A percentile compares a stretch with the other conserved stretches of the same genome.
These are phyloP conservation scores for Ectemnius continuus DNA, from an alignment of 2,888 invertebrate genomes.

Conservation along the genomic window DNA sequence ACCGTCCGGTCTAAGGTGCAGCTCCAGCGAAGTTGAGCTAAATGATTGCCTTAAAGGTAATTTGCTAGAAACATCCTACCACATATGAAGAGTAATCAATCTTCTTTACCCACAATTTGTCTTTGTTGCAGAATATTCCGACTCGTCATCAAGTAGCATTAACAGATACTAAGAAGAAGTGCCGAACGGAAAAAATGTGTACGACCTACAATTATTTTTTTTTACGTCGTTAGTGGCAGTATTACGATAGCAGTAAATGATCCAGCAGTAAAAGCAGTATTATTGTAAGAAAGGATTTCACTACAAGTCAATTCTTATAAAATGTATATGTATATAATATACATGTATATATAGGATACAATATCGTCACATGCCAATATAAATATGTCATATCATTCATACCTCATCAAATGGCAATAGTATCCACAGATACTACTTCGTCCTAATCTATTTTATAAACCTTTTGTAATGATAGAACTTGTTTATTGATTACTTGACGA, in stretches of 20 bases:
- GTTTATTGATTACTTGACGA: too few species aligned
- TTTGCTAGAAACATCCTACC: not conserved
- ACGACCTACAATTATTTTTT: constrained; percentile 22
- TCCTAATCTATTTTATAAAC: too few species aligned
- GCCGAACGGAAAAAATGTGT: constrained; percentile 9
- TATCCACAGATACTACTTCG: too few species aligned
- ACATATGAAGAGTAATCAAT: not conserved
- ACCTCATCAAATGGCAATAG: not conserved
- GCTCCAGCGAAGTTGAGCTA: constrained; percentile 80
- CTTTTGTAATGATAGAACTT: too few species aligned
- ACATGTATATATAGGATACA: constrained; percentile 24
- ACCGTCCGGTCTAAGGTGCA: constrained; percentile 80
- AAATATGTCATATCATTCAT: constrained; percentile 15
- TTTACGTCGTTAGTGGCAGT: constrained; percentile 42
- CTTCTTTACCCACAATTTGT: not conserved
- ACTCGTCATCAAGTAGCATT: constrained; percentile 47
- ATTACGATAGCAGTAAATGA: constrained; percentile 40
- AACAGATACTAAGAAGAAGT: constrained; percentile 53
- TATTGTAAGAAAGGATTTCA: constrained; percentile 19
- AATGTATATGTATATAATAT: constrained; percentile 36
- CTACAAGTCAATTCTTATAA: constrained; percentile 26
- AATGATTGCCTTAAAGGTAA: constrained; percentile 80
- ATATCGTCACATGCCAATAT: constrained; percentile 15
- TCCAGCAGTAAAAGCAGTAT: constrained; percentile 24
- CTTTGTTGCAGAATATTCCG: constrained; percentile 60